Conservation (phyloP, 2,113 vertebrate genomes). For the Lethenteron camtschaticum region DNA sequence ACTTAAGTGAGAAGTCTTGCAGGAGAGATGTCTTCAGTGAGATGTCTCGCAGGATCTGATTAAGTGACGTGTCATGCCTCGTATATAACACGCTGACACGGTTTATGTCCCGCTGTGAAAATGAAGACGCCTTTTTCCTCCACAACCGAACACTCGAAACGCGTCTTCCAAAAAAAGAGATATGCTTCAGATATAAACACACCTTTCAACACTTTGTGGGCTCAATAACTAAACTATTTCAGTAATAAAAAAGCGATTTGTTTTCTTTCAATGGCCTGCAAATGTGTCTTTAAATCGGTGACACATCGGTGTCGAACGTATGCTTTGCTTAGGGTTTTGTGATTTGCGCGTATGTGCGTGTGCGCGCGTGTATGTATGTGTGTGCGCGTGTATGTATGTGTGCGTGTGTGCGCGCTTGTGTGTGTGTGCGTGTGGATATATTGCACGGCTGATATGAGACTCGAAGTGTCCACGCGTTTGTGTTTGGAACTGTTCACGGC, state of each 20-base stretch:
- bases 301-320: neutral
- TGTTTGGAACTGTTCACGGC: too few species aligned
- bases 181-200: neutral
- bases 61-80: too few species aligned
- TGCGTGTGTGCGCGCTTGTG: neutral
- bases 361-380: conserved; percentile 1
- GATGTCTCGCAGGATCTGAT: too few species aligned
- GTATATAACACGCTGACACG: too few species aligned
- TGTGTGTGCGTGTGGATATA: neutral
- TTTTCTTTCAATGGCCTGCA: too few species aligned
- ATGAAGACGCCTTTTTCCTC: too few species aligned
- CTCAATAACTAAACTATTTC: neutral
- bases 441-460: neutral
- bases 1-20: too few species aligned
- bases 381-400: neutral
- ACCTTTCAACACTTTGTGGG: neutral
- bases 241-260: neutral
- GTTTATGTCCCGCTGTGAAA: too few species aligned
- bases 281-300: too few species aligned
- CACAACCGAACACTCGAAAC: neutral
- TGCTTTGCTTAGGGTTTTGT: neutral
- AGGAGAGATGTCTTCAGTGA: too few species aligned
- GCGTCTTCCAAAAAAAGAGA: neutral
- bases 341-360: neutral
- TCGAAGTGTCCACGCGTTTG: neutral